Evolutionary conservation across 1,140 invertebrate species (phyloP).

Genomic region (Vanessa tameamea): DNA sequence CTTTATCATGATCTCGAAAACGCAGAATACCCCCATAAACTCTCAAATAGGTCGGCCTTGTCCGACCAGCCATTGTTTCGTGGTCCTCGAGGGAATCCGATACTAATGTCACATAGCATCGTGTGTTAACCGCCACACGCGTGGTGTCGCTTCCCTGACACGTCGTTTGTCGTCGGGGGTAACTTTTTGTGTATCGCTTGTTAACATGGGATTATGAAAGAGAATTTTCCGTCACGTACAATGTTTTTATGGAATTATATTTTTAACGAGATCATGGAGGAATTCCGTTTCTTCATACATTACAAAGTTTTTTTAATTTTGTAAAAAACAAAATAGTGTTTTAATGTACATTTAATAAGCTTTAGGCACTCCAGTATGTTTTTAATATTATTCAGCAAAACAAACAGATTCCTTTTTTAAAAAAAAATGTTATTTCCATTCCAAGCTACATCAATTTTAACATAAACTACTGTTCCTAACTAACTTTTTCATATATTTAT

Average conservation of each 20-base stretch:
- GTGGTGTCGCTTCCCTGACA: slow-evolving; percentile 9
- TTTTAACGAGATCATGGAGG: not conserved
- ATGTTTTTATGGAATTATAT: not conserved
- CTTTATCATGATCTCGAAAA: not conserved
- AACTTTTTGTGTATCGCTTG: not conserved
- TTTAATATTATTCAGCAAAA: no score
- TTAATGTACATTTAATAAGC: no score
- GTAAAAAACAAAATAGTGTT: not conserved
- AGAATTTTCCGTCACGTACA: not conserved
- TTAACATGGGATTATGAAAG: slow-evolving; percentile 2
- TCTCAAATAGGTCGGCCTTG: not conserved
- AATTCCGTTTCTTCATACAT: not conserved
- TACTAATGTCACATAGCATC: not conserved
- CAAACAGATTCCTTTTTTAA: no score
- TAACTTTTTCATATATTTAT: no score
- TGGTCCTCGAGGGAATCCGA: not conserved
- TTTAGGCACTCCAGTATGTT: no score
- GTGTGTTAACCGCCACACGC: slow-evolving; percentile 4
- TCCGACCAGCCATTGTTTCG: not conserved
- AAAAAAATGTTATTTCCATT: no score
- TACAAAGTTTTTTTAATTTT: not conserved
- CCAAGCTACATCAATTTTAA: no score
- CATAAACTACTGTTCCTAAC: no score
- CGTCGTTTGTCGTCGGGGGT: not conserved
- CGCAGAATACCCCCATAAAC: not conserved